Base-by-base conservation (phyloP, 2,888 invertebrate genomes). In the Pheosia gnoma region DNA sequence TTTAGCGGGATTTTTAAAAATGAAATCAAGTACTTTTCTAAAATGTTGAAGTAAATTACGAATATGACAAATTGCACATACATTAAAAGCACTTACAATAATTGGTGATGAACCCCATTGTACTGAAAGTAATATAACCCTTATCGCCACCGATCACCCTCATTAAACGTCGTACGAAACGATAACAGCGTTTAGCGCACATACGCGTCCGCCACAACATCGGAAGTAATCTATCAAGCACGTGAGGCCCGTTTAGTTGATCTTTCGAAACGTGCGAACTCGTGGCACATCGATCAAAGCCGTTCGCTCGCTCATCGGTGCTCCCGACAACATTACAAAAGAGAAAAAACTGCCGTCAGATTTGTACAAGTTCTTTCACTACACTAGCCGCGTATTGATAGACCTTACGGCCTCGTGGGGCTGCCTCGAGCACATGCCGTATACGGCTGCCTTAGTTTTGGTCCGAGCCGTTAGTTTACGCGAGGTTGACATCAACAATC, bases 211-310 rank as follows among this genome's bases (percentile, higher is more conserved):
- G 60, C 59, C 43, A 47, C 36, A 68, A 65, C 57, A 56, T n/a
- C 67, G 70, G 66, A 65, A 70, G 60, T 67, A 63, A 74, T 74
- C 67, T 65, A 74, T 74, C 74, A 74, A 45, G 64, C 62, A 70
- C 62, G 51, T 56, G 63, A 62, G 63, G 61, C 53, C 8, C 36
- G 62, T 61, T 60, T 64, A 62, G 62, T 70, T 45, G 60, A 59
- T 63, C 56, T 59, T 58, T 61, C 53, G 59, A 52, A 60, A 54
- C 60, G 69, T 62, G 61, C 60, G 56, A 58, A 63, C 57, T 63
- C 62, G 59, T 57, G 25, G 41, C 60, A 52, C 71, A 75, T 75
- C 75, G 59, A 75, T 74, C 74, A 75, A 71, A 62, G 62, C 61
- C 59, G 57, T 36, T 53, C 36, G 49, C 62, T 66, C 67, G 59